These are phyloP conservation scores for Gadus chalcogrammus DNA, from an alignment of 2,113 vertebrate genomes.

Conservation along the genomic window DNA sequence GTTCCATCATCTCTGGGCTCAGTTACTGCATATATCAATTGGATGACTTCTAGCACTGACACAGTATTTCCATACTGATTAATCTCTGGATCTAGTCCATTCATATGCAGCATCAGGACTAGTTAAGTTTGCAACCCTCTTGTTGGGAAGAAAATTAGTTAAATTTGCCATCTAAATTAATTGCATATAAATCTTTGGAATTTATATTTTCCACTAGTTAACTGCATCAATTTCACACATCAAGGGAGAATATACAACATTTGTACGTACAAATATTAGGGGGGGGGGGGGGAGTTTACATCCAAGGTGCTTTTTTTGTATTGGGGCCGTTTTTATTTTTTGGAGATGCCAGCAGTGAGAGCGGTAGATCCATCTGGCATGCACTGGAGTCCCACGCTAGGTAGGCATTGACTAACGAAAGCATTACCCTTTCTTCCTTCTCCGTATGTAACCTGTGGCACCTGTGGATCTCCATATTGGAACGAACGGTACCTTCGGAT, in stretches of 20 bases:
- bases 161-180: too few species aligned
- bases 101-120: background rate
- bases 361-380: slow-evolving; percentile 46
- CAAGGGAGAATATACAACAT: too few species aligned
- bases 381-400: slow-evolving; percentile 45
- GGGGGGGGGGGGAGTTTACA: background rate
- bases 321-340: background rate
- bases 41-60: background rate
- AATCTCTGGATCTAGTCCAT: background rate
- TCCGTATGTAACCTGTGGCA: slow-evolving; percentile 99
- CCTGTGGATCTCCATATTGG: slow-evolving; percentile 99
- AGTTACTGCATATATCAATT: background rate
- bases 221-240: too few species aligned
- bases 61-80: background rate
- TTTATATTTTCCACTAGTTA: too few species aligned
- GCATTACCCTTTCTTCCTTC: slow-evolving; percentile 99
- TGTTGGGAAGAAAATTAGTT: too few species aligned
- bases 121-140: background rate
- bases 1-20: too few species aligned
- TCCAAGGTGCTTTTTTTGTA: background rate
- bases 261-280: too few species aligned
- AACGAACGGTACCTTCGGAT: slow-evolving; percentile 98
- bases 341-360: background rate
- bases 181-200: too few species aligned
- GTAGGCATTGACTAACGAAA: slow-evolving; percentile 77